These are phyloP conservation scores for Ladona fulva DNA, from an alignment of 1,140 invertebrate species.

Conservation along the genomic window DNA sequence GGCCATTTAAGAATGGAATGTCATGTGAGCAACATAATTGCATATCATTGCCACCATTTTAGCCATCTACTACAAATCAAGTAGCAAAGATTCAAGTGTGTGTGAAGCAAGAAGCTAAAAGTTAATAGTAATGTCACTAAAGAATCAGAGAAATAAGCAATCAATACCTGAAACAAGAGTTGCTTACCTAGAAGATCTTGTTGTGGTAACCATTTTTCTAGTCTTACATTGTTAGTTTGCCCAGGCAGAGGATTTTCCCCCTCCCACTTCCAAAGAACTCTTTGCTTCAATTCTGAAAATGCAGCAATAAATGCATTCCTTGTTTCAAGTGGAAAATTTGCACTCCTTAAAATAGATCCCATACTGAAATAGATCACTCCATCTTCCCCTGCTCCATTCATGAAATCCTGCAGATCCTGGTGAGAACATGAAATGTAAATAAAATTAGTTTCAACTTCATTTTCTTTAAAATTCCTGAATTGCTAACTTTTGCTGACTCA, in stretches of 20 bases:
- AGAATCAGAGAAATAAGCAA: too few relatives aligned
- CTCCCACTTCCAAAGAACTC: conserved; percentile 24
- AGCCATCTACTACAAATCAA: too few relatives aligned
- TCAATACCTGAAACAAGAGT: neutral
- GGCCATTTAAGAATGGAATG: too few relatives aligned
- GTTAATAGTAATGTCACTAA: too few relatives aligned
- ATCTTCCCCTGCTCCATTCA: conserved; percentile 19
- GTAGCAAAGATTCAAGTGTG: too few relatives aligned
- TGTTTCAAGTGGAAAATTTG: conserved; percentile 19
- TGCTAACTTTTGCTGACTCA: too few relatives aligned
- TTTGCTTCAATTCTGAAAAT: conserved; percentile 24
- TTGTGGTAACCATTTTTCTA: conserved; percentile 60
- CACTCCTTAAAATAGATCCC: conserved; percentile 32
- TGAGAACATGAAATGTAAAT: too few relatives aligned
- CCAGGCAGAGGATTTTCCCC: conserved; percentile 28
- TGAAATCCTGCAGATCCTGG: conserved; percentile 24
- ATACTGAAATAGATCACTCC: conserved; percentile 51
- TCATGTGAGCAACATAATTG: too few relatives aligned
- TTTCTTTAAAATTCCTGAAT: too few relatives aligned
- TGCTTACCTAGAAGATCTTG: conserved; percentile 49
- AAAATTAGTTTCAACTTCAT: too few relatives aligned
- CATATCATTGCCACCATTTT: too few relatives aligned
- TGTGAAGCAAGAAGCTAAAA: too few relatives aligned
- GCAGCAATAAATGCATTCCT: conserved; percentile 18
- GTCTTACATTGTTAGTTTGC: conserved; percentile 47